These are phyloP conservation scores for Merops nubicus DNA, from an alignment of 2,113 vertebrate genomes.

Conservation along the genomic window DNA sequence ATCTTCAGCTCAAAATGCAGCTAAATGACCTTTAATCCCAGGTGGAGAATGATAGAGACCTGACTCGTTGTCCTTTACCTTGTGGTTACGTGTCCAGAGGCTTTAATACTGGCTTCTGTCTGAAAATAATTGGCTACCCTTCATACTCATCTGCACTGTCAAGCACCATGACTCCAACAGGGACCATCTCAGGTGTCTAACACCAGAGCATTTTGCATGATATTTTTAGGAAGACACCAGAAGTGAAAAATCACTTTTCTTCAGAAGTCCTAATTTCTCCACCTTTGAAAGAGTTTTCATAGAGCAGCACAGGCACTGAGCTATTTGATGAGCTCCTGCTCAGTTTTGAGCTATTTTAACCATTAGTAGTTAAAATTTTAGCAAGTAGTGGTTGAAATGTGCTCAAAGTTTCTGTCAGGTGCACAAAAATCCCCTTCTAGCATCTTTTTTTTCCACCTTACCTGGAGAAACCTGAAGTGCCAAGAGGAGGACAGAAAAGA, in stretches of 20 bases:
- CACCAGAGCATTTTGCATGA: accelerated
- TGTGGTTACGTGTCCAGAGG: neutral
- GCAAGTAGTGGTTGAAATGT: neutral
- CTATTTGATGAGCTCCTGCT: neutral
- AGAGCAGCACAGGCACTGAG: neutral
- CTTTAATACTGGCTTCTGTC: neutral
- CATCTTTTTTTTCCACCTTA: neutral
- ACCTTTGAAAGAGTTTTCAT: neutral
- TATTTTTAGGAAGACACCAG: neutral
- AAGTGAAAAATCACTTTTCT: neutral
- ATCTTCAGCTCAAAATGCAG: neutral
- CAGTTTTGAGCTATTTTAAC: neutral
- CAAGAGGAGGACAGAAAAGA: conserved; percentile 49
- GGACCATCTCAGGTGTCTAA: neutral
- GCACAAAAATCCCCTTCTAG: neutral
- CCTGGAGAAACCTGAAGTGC: conserved; percentile 21
- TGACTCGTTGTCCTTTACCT: neutral
- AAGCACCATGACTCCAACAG: neutral
- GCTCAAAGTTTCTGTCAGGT: neutral
- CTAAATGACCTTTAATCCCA: neutral
- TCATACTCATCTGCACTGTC: neutral
- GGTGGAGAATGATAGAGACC: neutral
- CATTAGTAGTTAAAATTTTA: neutral
- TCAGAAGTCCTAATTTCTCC: neutral
- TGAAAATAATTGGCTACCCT: neutral